phyloP scores from a whole-genome alignment of 2,113 vertebrate genomes.

The Lontra canadensis region DNA sequence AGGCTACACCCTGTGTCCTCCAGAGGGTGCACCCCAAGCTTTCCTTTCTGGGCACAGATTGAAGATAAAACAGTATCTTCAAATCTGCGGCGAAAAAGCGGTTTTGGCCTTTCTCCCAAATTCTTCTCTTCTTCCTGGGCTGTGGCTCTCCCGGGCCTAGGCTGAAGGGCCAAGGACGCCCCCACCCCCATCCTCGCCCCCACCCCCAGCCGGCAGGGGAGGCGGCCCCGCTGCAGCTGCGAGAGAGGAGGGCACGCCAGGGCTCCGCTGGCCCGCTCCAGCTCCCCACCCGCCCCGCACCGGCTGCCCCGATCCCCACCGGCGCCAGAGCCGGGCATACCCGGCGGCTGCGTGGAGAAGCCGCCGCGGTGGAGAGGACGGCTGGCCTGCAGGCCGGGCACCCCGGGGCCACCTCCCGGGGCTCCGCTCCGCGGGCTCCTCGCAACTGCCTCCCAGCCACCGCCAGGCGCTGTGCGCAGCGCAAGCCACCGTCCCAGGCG shows the following conservation, averaged over 20 bases:
- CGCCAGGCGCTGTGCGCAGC: neutral
- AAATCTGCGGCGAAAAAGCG: neutral
- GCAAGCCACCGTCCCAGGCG: neutral
- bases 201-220: neutral
- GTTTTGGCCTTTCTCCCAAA: neutral
- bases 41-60: neutral
- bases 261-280: no score
- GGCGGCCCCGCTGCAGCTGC: rapidly evolving
- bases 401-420: neutral
- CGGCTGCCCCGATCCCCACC: no score
- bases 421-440: neutral
- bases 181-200: no score
- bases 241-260: rapidly evolving
- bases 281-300: neutral
- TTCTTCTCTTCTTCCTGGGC: neutral
- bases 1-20: neutral
- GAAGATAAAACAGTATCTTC: neutral
- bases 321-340: neutral
- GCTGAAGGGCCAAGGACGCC: no score
- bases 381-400: neutral
- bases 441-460: neutral
- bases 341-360: neutral
- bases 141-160: rapidly evolving
- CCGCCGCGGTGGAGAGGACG: rapidly evolving
- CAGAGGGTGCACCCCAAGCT: neutral